Percentiles rank a stretch among this genome's conserved stretches.
Conservation (phyloP, 2,888 invertebrate species). For the Odontothrips loti region DNA sequence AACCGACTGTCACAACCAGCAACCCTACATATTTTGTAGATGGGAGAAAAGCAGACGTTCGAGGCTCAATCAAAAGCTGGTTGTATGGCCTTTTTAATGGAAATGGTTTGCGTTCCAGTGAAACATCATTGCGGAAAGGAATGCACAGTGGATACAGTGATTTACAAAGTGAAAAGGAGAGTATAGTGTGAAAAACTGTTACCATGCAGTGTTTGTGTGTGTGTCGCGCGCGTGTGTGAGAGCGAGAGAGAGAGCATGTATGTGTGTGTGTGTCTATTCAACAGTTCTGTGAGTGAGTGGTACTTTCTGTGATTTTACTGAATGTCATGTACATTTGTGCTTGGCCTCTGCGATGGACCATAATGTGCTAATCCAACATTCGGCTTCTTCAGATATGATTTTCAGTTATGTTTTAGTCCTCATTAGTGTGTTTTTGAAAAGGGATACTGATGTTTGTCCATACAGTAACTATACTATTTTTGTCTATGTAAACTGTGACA, state of each 20-base stretch:
- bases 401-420: not conserved
- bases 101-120: constrained; percentile 63
- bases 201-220: not conserved
- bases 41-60: constrained; percentile 54
- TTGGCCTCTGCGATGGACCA: not conserved
- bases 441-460: not conserved
- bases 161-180: constrained; percentile 56
- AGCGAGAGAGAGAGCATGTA: no score
- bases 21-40: constrained; percentile 38
- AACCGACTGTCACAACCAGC: constrained; percentile 38
- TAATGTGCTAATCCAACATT: not conserved
- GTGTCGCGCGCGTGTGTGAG: no score
- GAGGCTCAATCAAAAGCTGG: constrained; percentile 68
- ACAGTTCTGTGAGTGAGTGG: not conserved
- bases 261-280: not conserved
- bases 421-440: not conserved
- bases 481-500: not conserved
- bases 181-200: constrained; percentile 51
- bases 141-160: constrained; percentile 51
- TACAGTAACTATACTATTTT: not conserved
- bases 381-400: not conserved
- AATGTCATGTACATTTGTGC: not conserved
- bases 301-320: constrained; percentile 4
- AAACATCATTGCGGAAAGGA: constrained; percentile 54
- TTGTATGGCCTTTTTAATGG: constrained; percentile 70